Base-by-base conservation (phyloP, 2,113 vertebrate species). In the Chamaea fasciata region DNA sequence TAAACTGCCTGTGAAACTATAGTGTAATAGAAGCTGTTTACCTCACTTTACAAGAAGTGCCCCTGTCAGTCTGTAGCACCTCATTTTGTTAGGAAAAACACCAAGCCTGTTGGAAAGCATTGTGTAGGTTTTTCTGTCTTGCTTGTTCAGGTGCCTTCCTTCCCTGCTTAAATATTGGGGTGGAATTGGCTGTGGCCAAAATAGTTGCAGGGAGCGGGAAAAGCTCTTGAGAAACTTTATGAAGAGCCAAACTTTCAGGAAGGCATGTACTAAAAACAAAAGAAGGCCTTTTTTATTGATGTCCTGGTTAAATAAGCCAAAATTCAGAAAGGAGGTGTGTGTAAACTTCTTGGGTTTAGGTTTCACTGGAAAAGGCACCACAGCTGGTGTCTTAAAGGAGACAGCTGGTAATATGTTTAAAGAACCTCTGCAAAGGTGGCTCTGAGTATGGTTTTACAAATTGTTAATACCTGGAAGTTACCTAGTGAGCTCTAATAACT, bases 121-220 rank as follows among this genome's bases (percentile, higher is more conserved):
- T 93, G 87, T 95, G 90, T 85, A 91, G 82, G 33, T 53, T 96
- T 94, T 95, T 70, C 82, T 74, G 11, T 17, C 87, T 96, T 95
- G 94, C 94, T 96, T 95, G 84, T 92, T 97, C 96, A 96, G 94
- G 95, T 95, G 93, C 82, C 91, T 92, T 83, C 75, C 33, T 77
- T 83, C 70, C 50, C 49, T 76, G 15, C 87, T 89, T 82, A 90
- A 95, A 80, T 76, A 57, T 33, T 76, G 68, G 81, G 14, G 19
- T 83, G 78, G 89, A 94, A 92, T 77, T 94, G 63, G 55, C 91
- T 76, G n/a, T 50, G 67, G 67, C 90, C 79, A 67, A 90, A 93
- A 87, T 93, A 82, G 84, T 85, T 90, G 46, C 52, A 85, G 35
- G 68, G 84, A 91, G 63, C 1, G 2, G 78, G 91, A 73, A 73